phyloP scores from a whole-genome alignment of 2,888 invertebrate genomes.

The Serrognathus titanus region DNA sequence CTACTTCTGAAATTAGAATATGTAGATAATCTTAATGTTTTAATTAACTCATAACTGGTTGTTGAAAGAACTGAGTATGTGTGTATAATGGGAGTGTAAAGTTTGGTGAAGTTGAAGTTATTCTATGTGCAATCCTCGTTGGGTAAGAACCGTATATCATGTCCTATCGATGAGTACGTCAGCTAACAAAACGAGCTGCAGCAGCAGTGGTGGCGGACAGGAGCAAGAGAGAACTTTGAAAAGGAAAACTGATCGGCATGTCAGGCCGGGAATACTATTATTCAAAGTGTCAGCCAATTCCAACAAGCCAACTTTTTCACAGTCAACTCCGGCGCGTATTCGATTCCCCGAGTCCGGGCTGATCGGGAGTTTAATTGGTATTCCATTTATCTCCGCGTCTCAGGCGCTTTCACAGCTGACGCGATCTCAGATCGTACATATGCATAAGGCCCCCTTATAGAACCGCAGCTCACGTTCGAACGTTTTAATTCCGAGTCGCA shows the following conservation, averaged over 20 bases:
- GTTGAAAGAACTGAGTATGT: too few relatives aligned
- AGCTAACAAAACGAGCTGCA: background rate
- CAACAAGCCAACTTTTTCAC: constrained; percentile 23
- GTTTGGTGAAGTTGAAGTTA: too few relatives aligned
- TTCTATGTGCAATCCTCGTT: background rate
- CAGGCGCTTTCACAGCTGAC: constrained; percentile 22
- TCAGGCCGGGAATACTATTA: constrained; percentile 27
- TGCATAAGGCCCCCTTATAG: constrained; percentile 14
- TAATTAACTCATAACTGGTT: too few relatives aligned
- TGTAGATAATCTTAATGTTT: too few relatives aligned
- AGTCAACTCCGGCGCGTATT: constrained; percentile 14
- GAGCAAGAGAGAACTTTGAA: background rate
- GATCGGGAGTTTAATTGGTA: constrained; percentile 30
- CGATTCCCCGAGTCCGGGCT: constrained; percentile 7
- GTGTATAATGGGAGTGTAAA: too few relatives aligned
- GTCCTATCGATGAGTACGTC: background rate
- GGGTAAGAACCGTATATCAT: background rate
- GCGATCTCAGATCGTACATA: constrained; percentile 22
- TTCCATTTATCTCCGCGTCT: constrained; percentile 29
- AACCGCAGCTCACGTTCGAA: background rate
- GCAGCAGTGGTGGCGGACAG: background rate
- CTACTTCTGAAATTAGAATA: too few relatives aligned
- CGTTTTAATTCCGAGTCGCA: constrained; percentile 4
- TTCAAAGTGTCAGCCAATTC: constrained; percentile 32
- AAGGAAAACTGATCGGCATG: constrained; percentile 15